phyloP scores from a whole-genome alignment of 1,140 invertebrate species.

The Pogonomyrmex californicus region DNA sequence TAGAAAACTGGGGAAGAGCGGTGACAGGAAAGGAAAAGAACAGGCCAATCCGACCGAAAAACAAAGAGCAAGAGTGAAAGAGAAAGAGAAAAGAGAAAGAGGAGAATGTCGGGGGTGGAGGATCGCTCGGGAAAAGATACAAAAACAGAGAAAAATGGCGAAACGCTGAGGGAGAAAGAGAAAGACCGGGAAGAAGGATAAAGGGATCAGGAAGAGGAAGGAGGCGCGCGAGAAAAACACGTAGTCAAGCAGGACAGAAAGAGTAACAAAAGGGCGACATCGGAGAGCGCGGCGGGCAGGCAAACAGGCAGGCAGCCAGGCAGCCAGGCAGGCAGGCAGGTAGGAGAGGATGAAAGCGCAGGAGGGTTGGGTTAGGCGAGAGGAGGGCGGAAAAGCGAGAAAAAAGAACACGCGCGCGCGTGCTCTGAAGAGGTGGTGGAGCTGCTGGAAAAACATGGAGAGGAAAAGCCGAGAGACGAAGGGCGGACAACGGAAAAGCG shows the following conservation, averaged over 20 bases:
- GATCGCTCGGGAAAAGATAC: slow-evolving; percentile 47
- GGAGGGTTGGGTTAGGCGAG: too few relatives aligned
- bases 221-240: slow-evolving; percentile 59
- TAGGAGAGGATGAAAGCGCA: not conserved
- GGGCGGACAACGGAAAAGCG: not conserved
- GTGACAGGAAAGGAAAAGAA: slow-evolving; percentile 45
- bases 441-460: slow-evolving; percentile 46
- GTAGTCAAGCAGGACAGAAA: slow-evolving; percentile 56
- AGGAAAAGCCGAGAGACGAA: slow-evolving; percentile 43
- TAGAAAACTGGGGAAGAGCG: slow-evolving; percentile 1
- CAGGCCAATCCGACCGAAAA: slow-evolving; percentile 41
- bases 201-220: slow-evolving; percentile 58
- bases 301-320: not conserved
- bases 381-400: not conserved
- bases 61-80: slow-evolving; percentile 51
- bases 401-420: slow-evolving; percentile 1
- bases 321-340: not conserved
- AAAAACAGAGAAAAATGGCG: slow-evolving; percentile 58
- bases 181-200: slow-evolving; percentile 36
- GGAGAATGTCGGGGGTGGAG: slow-evolving; percentile 32
- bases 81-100: not conserved
- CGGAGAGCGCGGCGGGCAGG: slow-evolving; percentile 21
- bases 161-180: slow-evolving; percentile 43
- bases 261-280: slow-evolving; percentile 54
- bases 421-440: slow-evolving; percentile 39